Conservation (phyloP, 2,888 invertebrate species). For the Sphaerophoria taeniata region DNA sequence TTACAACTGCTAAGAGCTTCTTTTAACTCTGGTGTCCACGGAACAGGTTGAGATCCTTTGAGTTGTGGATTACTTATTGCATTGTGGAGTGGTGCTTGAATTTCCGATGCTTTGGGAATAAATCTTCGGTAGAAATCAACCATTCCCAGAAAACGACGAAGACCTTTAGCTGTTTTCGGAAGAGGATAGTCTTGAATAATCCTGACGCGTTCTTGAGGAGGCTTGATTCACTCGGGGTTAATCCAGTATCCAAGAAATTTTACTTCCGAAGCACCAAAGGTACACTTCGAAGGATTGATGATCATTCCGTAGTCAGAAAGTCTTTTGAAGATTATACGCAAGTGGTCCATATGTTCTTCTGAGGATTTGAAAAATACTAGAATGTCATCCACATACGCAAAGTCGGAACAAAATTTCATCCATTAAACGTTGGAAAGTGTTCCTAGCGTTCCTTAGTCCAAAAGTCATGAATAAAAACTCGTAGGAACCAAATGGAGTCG, state of each 20-base stretch:
- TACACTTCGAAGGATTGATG: background rate
- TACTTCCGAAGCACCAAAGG: conserved; percentile 3
- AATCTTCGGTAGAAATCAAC: background rate
- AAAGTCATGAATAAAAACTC: conserved; percentile 3
- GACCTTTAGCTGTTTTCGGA: conserved; percentile 5
- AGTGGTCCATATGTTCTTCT: no score
- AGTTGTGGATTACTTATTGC: conserved; percentile 10
- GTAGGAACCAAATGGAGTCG: no score
- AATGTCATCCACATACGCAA: no score
- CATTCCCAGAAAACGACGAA: conserved; percentile 12
- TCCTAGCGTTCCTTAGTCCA: conserved; percentile 2
- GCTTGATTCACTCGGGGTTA: background rate
- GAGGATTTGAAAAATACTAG: no score
- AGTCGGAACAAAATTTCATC: conserved; percentile 10
- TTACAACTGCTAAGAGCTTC: background rate
- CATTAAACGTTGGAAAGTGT: background rate
- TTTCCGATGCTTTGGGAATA: no score
- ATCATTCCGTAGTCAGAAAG: background rate
- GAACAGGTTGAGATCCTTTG: background rate
- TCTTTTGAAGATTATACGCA: no score
- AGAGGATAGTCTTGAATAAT: conserved; percentile 11
- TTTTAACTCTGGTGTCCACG: conserved; percentile 3
- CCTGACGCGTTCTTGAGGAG: background rate
- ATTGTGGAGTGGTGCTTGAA: conserved; percentile 6
- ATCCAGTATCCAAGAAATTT: conserved; percentile 9